phyloP scores from a whole-genome alignment of 2,113 vertebrate species.

The Zingel zingel region DNA sequence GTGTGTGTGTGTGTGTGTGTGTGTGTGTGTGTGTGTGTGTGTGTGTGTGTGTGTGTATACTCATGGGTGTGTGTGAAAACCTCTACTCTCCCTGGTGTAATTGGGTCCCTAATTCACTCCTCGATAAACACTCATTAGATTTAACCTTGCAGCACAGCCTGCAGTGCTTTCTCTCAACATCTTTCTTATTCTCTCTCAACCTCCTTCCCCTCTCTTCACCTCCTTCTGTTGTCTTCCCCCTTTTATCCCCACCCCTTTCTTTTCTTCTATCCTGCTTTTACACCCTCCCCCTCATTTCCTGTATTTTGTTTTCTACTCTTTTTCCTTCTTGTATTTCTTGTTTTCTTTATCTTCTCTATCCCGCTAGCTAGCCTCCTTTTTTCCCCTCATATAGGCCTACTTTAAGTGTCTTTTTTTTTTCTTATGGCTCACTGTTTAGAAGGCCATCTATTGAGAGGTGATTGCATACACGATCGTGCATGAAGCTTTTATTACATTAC shows the following conservation, averaged over 20 bases:
- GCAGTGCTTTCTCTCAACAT: conserved; percentile 43
- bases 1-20: conserved; percentile 20
- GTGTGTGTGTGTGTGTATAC: conserved; percentile 6
- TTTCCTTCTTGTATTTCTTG: background rate
- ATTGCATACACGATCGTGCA: background rate
- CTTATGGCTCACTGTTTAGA: background rate
- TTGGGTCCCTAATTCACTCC: conserved; percentile 40
- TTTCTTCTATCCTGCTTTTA: background rate
- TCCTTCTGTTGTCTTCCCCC: background rate
- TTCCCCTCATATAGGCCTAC: background rate
- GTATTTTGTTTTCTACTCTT: background rate
- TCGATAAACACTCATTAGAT: conserved; percentile 65
- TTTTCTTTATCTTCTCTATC: too few relatives aligned
- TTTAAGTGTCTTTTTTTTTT: background rate
- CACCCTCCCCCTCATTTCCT: background rate
- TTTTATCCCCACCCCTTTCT: background rate
- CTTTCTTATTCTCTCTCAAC: conserved; percentile 31
- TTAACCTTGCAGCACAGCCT: conserved; percentile 65
- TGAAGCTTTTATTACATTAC: background rate
- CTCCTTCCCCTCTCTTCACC: conserved; percentile 4
- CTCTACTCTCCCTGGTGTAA: conserved; percentile 23
- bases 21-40: conserved; percentile 13
- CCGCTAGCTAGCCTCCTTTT: background rate
- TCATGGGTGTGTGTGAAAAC: background rate
- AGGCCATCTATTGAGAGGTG: background rate